Evolutionary conservation across 2,888 invertebrate species (phyloP).

Genomic region (Tipula helvola): DNA sequence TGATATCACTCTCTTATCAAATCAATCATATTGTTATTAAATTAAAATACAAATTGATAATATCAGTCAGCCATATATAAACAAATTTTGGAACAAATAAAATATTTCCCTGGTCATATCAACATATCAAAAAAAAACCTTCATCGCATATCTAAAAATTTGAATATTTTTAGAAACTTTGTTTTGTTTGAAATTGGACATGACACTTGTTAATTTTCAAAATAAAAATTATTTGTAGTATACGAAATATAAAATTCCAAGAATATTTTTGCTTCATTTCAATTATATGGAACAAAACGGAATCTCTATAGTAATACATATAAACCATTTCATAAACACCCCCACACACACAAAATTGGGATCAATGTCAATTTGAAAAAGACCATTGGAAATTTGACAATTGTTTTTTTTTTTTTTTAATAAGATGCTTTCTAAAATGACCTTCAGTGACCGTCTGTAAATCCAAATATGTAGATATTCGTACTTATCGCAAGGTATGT

Average conservation of each 20-base stretch:
- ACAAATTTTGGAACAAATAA: background rate
- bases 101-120: background rate
- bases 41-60: background rate
- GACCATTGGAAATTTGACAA: background rate
- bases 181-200: background rate
- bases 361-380: background rate
- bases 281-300: background rate
- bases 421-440: background rate
- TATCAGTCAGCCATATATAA: background rate
- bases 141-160: background rate
- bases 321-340: background rate
- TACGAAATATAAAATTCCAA: background rate
- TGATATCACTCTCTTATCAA: background rate
- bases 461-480: no score
- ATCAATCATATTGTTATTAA: background rate
- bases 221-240: background rate
- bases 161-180: background rate
- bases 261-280: background rate
- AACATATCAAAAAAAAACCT: background rate
- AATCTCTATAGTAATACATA: background rate
- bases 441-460: background rate
- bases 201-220: background rate
- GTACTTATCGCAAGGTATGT: background rate
- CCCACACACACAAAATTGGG: background rate
- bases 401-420: background rate